phyloP scores from a whole-genome alignment of 2,797 vertebrate genomes.

The Hippopotamyrus pictus region DNA sequence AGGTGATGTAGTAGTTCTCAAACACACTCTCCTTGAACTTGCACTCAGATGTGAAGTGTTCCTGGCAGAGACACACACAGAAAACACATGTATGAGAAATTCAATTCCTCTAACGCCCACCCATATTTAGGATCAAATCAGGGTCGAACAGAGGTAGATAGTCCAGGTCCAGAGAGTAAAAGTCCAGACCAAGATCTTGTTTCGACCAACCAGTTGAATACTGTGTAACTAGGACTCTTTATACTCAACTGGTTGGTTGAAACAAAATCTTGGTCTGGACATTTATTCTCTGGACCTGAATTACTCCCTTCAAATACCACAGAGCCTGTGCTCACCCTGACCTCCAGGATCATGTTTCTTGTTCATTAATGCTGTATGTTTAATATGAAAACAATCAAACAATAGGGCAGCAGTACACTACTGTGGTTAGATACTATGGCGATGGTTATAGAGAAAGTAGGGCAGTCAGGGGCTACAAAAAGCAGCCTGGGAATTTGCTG shows the following conservation, averaged over 20 bases:
- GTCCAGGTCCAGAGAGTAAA: not conserved
- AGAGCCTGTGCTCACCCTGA: not conserved
- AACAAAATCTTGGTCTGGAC: not conserved
- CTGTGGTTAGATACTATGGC: not conserved
- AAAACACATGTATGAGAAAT: conserved; percentile 24
- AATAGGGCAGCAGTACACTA: not conserved
- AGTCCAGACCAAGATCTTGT: not conserved
- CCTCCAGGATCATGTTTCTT: not conserved
- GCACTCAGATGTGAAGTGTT: conserved; percentile 96
- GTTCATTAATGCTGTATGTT: not conserved
- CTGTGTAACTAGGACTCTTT: not conserved
- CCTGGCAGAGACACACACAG: conserved; percentile 57
- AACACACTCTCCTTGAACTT: conserved; percentile 99
- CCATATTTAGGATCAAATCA: not conserved
- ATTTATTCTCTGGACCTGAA: not conserved
- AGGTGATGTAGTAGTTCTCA: conserved; percentile 98
- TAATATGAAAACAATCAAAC: not conserved
- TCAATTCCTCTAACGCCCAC: not conserved
- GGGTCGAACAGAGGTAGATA: not conserved
- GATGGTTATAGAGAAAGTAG: not conserved
- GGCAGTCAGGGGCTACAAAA: not conserved
- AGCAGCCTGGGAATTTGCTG: not conserved
- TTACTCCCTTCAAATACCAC: not conserved
- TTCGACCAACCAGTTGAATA: not conserved
- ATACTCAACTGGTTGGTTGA: not conserved